Percentiles rank a stretch among this genome's conserved stretches.
These are phyloP conservation scores for Tychaedon coryphoeus DNA, from an alignment of 2,113 vertebrate species.

Conservation along the genomic window DNA sequence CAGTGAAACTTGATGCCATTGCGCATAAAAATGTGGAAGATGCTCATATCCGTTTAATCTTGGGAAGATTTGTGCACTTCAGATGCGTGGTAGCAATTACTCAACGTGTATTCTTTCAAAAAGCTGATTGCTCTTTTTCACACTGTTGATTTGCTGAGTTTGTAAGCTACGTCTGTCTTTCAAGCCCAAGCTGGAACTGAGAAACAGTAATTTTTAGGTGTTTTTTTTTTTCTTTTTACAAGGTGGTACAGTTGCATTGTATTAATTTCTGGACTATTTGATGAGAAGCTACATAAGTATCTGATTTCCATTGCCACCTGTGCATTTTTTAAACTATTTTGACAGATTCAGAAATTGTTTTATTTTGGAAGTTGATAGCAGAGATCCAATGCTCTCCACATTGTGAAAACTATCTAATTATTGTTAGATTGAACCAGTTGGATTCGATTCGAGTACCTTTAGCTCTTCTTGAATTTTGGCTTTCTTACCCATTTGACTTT, in stretches of 20 bases:
- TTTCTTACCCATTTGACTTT: not conserved
- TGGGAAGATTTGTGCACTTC: not conserved
- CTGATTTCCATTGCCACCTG: not conserved
- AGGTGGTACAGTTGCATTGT: not conserved
- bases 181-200: not conserved
- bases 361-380: not conserved
- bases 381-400: not conserved
- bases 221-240: not conserved
- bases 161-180: not conserved
- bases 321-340: not conserved
- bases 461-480: not conserved
- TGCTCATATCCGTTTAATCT: not conserved
- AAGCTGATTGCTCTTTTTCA: not conserved
- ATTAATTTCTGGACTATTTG: not conserved
- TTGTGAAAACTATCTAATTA: not conserved
- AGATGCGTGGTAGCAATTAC: not conserved
- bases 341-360: not conserved
- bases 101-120: not conserved
- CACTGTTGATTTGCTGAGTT: not conserved
- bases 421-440: not conserved
- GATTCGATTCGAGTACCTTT: not conserved
- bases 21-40: not conserved
- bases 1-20: constrained; percentile 12
- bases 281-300: not conserved
- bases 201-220: not conserved